Percentiles rank a stretch among this genome's conserved stretches.
Evolutionary conservation across 2,113 vertebrate species (phyloP).

Genomic region (Rhea americana): DNA sequence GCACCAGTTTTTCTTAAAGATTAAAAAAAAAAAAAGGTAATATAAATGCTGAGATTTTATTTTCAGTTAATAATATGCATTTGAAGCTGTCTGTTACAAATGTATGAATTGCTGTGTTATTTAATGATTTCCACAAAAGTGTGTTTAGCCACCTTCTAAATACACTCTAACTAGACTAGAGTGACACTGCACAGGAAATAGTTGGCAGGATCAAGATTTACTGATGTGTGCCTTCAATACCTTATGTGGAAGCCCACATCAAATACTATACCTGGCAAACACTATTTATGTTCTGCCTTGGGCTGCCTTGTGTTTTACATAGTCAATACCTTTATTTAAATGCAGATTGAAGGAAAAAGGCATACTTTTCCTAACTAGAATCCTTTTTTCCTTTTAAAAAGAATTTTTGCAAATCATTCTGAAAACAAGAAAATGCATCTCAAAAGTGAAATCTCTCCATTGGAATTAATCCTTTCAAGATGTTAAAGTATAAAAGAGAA

Average conservation of each 20-base stretch:
- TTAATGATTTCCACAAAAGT: constrained; percentile 59
- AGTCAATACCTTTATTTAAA: constrained; percentile 41
- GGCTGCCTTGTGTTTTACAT: constrained; percentile 30
- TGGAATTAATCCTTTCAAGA: background rate
- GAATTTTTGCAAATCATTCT: background rate
- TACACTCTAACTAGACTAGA: constrained; percentile 58
- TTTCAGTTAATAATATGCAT: constrained; percentile 62
- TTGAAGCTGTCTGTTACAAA: constrained; percentile 56
- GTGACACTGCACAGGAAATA: constrained; percentile 48
- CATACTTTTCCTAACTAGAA: constrained; percentile 7
- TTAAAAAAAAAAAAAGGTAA: constrained; percentile 51
- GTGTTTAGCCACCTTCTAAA: constrained; percentile 59
- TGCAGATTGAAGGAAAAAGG: background rate
- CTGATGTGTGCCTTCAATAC: constrained; percentile 14
- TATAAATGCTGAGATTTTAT: constrained; percentile 67
- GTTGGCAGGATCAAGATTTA: constrained; percentile 51
- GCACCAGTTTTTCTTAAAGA: constrained; percentile 62
- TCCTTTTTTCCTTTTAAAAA: background rate
- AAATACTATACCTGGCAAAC: constrained; percentile 35
- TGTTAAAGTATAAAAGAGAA: background rate
- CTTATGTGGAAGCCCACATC: background rate
- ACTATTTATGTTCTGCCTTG: background rate
- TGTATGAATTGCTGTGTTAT: constrained; percentile 54
- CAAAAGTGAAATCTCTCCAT: background rate
- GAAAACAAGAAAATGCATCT: background rate